Percentiles rank a stretch among this genome's conserved stretches.
phyloP scores from a whole-genome alignment of 2,888 invertebrate species.

The Proisotoma minuta region DNA sequence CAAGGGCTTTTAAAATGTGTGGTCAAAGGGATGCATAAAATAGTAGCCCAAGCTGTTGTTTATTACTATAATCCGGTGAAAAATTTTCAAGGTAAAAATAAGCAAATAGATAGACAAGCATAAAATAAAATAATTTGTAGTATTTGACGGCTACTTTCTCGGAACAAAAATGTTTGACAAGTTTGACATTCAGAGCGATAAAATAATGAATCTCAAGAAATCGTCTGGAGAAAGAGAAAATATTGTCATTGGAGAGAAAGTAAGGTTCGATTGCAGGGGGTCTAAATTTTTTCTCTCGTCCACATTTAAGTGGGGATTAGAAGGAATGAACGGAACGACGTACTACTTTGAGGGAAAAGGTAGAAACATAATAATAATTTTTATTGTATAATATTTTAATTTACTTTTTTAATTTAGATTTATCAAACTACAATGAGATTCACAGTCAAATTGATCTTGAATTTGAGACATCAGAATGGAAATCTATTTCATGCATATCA shows the following conservation, averaged over 20 bases:
- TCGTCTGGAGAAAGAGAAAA: constrained; percentile 10
- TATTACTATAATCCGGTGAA: constrained; percentile 32
- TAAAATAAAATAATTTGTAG: not conserved
- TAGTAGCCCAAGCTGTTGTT: constrained; percentile 36
- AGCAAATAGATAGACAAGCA: not conserved
- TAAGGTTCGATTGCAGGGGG: constrained; percentile 25
- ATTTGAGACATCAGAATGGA: constrained; percentile 29
- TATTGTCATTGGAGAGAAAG: constrained; percentile 27
- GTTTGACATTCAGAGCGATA: constrained; percentile 24
- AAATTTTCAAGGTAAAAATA: constrained; percentile 22
- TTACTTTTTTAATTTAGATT: constrained; percentile 12
- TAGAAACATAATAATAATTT: constrained; percentile 1
- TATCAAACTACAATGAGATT: constrained; percentile 20
- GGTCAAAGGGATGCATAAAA: constrained; percentile 34
- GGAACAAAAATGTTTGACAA: constrained; percentile 35
- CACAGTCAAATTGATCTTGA: constrained; percentile 19
- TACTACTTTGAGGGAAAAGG: constrained; percentile 26
- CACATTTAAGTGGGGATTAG: constrained; percentile 31
- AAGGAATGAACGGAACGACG: constrained; percentile 27
- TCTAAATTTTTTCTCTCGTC: constrained; percentile 29
- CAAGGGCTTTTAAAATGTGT: constrained; percentile 34
- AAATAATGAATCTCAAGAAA: constrained; percentile 29
- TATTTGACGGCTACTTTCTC: constrained; percentile 35
- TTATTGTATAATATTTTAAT: not conserved
- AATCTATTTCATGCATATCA: constrained; percentile 29